Evolutionary conservation across 2,113 vertebrate species (phyloP).

Genomic region (Heteronetta atricapilla): DNA sequence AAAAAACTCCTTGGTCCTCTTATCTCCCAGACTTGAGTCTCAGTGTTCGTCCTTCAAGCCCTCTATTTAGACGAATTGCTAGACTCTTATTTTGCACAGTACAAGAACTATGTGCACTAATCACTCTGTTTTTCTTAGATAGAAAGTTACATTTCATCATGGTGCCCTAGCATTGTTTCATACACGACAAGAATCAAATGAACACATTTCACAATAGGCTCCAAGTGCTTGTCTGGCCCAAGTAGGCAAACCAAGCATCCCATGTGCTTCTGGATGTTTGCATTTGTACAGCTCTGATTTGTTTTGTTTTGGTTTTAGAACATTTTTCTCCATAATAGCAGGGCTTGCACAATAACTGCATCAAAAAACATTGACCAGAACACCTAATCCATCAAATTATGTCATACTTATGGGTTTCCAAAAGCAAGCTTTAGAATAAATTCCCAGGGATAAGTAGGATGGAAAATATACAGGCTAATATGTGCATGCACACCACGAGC

Average conservation of each 20-base stretch:
- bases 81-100: too few species aligned
- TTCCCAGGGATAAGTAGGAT: constrained; percentile 73
- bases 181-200: too few species aligned
- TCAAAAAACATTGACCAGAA: constrained; percentile 61
- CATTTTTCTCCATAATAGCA: neutral
- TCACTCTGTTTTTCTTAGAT: too few species aligned
- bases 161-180: too few species aligned
- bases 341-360: constrained; percentile 40
- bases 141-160: too few species aligned
- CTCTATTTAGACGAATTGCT: too few species aligned
- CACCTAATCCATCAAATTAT: constrained; percentile 73
- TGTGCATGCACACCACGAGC: constrained; percentile 35
- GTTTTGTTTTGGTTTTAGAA: neutral
- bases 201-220: too few species aligned
- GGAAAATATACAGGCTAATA: constrained; percentile 48
- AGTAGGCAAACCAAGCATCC: neutral
- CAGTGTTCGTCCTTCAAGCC: too few species aligned
- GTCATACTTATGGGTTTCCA: constrained; percentile 77
- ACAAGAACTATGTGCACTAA: too few species aligned
- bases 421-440: constrained; percentile 78
- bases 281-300: neutral
- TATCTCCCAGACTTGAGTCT: too few species aligned
- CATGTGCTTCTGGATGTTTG: neutral
- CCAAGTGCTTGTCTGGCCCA: neutral
- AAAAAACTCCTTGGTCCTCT: too few species aligned